Conservation (phyloP, 2,888 invertebrate genomes). For the Panorpa germanica region DNA sequence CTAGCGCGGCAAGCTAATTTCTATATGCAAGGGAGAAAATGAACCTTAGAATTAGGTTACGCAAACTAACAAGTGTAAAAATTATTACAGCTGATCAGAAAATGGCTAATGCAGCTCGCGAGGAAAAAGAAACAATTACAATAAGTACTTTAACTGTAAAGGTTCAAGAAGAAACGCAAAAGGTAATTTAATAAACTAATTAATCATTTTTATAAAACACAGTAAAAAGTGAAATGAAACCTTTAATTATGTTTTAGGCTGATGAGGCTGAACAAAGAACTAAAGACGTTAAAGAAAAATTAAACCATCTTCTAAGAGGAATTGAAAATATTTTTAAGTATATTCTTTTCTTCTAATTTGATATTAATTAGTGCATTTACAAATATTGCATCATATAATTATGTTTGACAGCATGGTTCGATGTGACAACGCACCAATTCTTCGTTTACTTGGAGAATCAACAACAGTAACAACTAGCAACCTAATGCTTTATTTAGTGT, state of each 20-base stretch:
- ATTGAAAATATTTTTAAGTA: slow-evolving; percentile 28
- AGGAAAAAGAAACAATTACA: background rate
- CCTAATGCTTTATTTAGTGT: slow-evolving; percentile 61
- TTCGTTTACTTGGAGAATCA: slow-evolving; percentile 50
- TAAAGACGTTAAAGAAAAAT: slow-evolving; percentile 18
- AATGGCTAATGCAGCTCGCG: background rate
- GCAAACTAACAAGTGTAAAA: too few species aligned
- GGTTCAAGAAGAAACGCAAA: slow-evolving; percentile 6
- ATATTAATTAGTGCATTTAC: slow-evolving; percentile 13
- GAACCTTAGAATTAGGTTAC: too few species aligned
- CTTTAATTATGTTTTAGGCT: slow-evolving; percentile 15
- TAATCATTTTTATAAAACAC: slow-evolving; percentile 20
- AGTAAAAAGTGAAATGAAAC: slow-evolving; percentile 16
- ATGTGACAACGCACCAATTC: slow-evolving; percentile 52
- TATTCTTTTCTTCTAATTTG: background rate
- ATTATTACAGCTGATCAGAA: background rate
- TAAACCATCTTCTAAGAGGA: slow-evolving; percentile 24
- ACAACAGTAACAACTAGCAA: slow-evolving; percentile 56
- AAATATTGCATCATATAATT: slow-evolving; percentile 26
- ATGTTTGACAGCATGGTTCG: slow-evolving; percentile 38
- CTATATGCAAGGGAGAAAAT: slow-evolving; percentile 8
- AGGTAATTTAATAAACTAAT: slow-evolving; percentile 18
- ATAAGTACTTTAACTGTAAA: too few species aligned
- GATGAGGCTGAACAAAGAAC: slow-evolving; percentile 17
- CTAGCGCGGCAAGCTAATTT: slow-evolving; percentile 8